phyloP scores from a whole-genome alignment of 2,797 vertebrate species.

The Molothrus ater region DNA sequence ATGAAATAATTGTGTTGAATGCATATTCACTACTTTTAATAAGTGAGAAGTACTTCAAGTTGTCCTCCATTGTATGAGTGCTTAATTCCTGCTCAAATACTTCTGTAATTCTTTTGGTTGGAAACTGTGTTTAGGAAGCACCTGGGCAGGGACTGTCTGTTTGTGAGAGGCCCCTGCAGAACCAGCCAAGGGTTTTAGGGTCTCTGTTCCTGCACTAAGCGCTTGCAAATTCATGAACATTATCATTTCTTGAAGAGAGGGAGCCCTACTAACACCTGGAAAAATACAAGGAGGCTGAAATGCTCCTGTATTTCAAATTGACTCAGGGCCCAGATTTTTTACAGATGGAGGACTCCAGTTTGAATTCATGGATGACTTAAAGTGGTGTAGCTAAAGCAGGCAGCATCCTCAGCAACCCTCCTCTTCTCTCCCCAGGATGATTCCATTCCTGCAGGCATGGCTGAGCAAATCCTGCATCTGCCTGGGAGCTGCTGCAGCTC shows the following conservation, averaged over 20 bases:
- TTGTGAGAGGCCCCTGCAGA: neutral
- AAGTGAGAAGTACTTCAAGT: neutral
- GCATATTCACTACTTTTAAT: neutral
- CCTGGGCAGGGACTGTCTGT: neutral
- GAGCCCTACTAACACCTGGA: neutral
- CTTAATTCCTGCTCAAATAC: neutral
- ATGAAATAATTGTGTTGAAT: neutral
- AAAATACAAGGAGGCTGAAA: neutral
- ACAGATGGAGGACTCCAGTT: neutral
- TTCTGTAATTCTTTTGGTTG: neutral
- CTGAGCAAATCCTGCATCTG: neutral
- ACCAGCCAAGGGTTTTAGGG: neutral
- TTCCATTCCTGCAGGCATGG: neutral
- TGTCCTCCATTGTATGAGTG: neutral
- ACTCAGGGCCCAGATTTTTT: neutral
- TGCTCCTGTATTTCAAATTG: neutral
- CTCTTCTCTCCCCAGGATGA: neutral
- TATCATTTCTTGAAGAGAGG: neutral
- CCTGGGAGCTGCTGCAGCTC: neutral
- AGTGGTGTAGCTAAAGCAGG: neutral
- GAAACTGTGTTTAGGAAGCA: neutral
- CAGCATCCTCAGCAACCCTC: neutral
- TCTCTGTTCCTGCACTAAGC: neutral
- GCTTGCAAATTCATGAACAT: neutral
- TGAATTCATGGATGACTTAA: neutral